Conservation (phyloP, 2,113 vertebrate species). For the Paratilapia polleni region DNA sequence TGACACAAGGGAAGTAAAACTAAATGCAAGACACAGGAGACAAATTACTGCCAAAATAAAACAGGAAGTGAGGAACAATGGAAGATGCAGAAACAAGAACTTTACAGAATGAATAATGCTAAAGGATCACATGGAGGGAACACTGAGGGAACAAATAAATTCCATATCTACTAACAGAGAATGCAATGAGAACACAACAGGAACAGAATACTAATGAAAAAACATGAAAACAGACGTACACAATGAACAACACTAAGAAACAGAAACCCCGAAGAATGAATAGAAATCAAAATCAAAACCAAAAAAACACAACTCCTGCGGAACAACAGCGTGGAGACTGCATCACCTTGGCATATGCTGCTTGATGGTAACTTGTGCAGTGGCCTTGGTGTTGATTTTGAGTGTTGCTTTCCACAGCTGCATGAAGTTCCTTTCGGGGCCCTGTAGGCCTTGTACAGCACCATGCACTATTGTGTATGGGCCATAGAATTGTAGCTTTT, state of each 20-base stretch:
- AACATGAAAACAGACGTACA: too few relatives aligned
- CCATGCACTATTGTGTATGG: neutral
- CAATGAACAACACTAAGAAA: too few relatives aligned
- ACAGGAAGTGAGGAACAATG: neutral
- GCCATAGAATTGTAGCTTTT: neutral
- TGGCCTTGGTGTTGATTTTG: neutral
- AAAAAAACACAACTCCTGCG: too few relatives aligned
- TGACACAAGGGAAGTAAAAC: too few relatives aligned
- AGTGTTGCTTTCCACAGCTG: neutral
- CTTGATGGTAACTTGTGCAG: neutral
- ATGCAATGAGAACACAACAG: too few relatives aligned
- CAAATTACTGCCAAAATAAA: accelerated
- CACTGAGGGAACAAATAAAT: too few relatives aligned
- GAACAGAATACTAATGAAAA: too few relatives aligned
- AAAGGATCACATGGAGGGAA: neutral
- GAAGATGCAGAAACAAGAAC: accelerated
- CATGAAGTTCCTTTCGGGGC: neutral
- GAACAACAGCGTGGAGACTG: neutral
- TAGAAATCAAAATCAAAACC: too few relatives aligned
- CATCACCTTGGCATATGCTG: neutral
- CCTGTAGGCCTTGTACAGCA: neutral
- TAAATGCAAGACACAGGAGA: neutral
- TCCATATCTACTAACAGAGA: too few relatives aligned
- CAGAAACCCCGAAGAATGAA: too few relatives aligned
- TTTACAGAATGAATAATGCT: neutral